A percentile compares a stretch with the other conserved stretches of the same genome.
Evolutionary conservation across 2,797 vertebrate species (phyloP).

Genomic region (Nyctibius grandis): DNA sequence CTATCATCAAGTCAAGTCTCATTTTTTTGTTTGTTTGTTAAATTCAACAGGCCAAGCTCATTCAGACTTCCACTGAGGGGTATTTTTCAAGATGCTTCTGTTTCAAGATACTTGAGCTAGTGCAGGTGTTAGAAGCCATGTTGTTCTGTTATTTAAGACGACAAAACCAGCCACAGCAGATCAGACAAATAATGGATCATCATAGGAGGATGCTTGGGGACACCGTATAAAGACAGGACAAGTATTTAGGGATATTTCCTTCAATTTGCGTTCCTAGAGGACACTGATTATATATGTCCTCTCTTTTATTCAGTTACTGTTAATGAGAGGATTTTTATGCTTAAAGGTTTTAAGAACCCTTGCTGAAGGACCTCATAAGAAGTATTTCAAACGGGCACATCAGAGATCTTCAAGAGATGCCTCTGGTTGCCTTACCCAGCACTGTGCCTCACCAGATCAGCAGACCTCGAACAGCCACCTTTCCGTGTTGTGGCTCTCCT

Average conservation of each 20-base stretch:
- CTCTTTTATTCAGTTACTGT: not conserved
- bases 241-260: not conserved
- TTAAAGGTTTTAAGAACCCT: not conserved
- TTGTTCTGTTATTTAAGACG: not conserved
- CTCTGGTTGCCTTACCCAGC: not conserved
- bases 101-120: not conserved
- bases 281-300: not conserved
- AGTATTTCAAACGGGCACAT: not conserved
- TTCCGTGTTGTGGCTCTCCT: fast-evolving
- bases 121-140: not conserved
- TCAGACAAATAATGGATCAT: not conserved
- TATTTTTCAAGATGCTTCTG: not conserved
- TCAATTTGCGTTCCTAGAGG: not conserved
- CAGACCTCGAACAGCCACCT: not conserved
- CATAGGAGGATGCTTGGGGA: not conserved
- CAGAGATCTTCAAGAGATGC: not conserved
- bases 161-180: not conserved
- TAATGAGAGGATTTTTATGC: not conserved
- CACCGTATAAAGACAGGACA: not conserved
- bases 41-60: not conserved
- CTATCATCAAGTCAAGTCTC: not conserved
- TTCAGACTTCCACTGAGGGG: not conserved
- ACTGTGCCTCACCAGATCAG: not conserved
- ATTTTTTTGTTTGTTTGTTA: not conserved
- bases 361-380: not conserved